Base-by-base conservation (phyloP, 2,888 invertebrate genomes). In the Lithophane leautieri region DNA sequence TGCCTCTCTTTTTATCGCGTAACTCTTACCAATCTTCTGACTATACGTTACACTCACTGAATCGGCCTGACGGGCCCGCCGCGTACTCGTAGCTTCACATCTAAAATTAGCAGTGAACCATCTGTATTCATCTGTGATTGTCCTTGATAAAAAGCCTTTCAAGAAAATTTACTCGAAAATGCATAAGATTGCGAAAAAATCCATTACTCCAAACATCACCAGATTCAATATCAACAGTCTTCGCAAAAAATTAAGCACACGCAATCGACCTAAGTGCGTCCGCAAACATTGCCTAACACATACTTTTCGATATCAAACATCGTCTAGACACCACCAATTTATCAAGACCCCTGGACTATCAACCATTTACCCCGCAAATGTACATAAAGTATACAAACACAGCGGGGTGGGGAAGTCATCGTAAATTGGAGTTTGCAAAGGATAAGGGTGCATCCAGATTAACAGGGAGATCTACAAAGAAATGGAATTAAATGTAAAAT, bases 401-500 rank as follows among this genome's bases (percentile, higher is more conserved):
- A 76, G 80, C 76, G 76, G 80, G 80, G 83, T 25, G 77, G 87
- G 80, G 22, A 90, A 92, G 25, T 88, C 91, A 87, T 76, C 61
- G 12, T 76, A 75, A 63, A 79, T n/a, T 92, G 90, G 93, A 82
- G 76, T 78, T 84, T 88, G 82, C 77, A 87, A 79, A 86, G 90
- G 91, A 93, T 94, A 94, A 96, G 96, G 95, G 96, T 95, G 95
- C 95, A 95, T 95, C 90, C 93, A 94, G 94, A 95, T 95, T 95
- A 95, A 94, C 94, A 89, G 93, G 93, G 94, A 94, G 93, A 95
- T 95, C 92, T 94, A 96, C 96, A 96, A 96, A 96, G 96, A 96
- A 96, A 96, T 96, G 96, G 95, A 96, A 96, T 96, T 96, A 96
- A 96, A 96, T 96, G 95, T 95, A 96, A 96, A 96, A 95, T 95